Base-by-base conservation (phyloP, 1,140 invertebrate species). In the Drosophila paulistorum region DNA sequence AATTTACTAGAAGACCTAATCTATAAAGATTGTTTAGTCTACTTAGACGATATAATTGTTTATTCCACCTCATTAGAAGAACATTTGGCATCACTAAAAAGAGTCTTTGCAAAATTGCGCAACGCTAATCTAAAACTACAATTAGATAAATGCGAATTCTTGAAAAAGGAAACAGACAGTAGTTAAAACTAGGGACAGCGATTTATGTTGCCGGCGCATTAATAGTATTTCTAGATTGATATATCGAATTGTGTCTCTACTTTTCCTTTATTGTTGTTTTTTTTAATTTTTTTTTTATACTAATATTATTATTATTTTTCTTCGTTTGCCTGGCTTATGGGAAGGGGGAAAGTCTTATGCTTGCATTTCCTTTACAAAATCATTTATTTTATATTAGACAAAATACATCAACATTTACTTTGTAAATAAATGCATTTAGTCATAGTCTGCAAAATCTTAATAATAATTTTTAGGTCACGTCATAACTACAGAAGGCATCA, bases 391-490 rank as follows among this genome's bases (percentile, higher is more conserved):
- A 48, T 20, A 54, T 17, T 62, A 51, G 23, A 51, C 17, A 51
- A 51, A 51, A 51, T 51, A 61, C 51, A 71, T 35, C 37, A 54
- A 61, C 45, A 69, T n/a, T 23, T 58, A 55, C 55, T 57, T 66
- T 85, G 83, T 85, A 85, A 86, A 85, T 86, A 85, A 68, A 81
- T 71, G 80, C 60, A 86, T 76, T 79, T 71, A 79, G 71, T 63
- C 9, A 10, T 39, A 74, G 48, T 65, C 42, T 54, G 54, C 23
- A 59, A 63, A 77, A 63, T 39, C 60, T 57, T 60, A 45, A 65
- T 35, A 71, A 68, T 81, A 74, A 74, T n/a, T n/a, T n/a, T n/a
- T n/a, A n/a, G n/a, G n/a, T n/a, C n/a, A n/a, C n/a, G n/a, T n/a
- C n/a, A n/a, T n/a, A n/a, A n/a, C n/a, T n/a, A n/a, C n/a, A n/a